Evolutionary conservation across 2,888 invertebrate genomes (phyloP), one percentile per base, ranked within the genome.

Genomic region (Marasmarcha lunaedactyla): DNA sequence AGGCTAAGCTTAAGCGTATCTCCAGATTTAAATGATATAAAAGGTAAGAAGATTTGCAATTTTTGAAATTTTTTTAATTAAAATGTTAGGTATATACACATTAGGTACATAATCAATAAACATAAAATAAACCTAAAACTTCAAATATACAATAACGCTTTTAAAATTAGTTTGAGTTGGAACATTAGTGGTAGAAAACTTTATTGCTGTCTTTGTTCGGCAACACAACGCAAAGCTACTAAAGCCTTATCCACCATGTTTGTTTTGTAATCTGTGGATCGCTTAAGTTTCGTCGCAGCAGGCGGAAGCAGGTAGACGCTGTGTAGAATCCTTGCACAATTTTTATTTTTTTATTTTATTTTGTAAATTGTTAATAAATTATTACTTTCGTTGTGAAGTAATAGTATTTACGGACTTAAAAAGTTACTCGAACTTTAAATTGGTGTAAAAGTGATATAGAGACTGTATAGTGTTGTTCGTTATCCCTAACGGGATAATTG

Each of bases 401-500:
- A 54, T 51, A 35, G 12, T 51, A 54, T 54, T 52, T 57, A 47
- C 55, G 63, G 74, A 68, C 67, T 65, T 51, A 63, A n/a, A n/a
- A 69, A 74, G 67, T 64, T 64, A 51, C 51, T 55, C 50, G 56
- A 52, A 63, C 62, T 51, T 54, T 61, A 46, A 47, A 51, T 48
- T 55, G 54, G 67, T 69, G 68, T 52, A 50, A 57, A 53, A 39
- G 65, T 61, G 65, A 66, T 54, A 48, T 46, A 49, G 54, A 55
- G 45, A 50, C 45, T 53, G 52, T 55, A 57, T 64, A 61, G 57
- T 55, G 58, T 60, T 67, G 73, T 71, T 72, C 78, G 69, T 74
- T 78, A 74, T 74, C 76, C 79, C 69, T 79, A 81, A 84, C 83
- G 83, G 84, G 84, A 81, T 81, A 79, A 68, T 71, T 70, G 78